Evolutionary conservation across 2,797 vertebrate genomes (phyloP).

Genomic region (Myioborus miniatus): DNA sequence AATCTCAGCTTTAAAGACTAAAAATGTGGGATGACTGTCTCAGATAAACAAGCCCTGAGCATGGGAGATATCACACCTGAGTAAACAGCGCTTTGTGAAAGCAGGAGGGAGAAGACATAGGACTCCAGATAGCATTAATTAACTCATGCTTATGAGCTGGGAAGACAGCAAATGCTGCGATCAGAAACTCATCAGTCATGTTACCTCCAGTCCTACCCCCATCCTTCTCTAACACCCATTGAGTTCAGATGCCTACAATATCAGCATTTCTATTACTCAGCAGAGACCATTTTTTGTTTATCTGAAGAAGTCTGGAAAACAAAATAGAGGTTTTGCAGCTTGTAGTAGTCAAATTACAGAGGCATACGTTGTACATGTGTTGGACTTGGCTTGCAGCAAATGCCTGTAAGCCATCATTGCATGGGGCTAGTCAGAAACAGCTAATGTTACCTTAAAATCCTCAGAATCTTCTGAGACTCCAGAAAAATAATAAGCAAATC

Average conservation of each 20-base stretch:
- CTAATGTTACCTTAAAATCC: background rate
- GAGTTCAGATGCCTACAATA: background rate
- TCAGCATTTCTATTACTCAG: background rate
- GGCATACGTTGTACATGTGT: accelerated
- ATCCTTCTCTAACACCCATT: background rate
- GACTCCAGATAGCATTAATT: background rate
- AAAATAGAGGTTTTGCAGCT: background rate
- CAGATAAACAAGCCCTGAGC: background rate
- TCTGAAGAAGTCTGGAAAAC: background rate
- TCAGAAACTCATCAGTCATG: background rate
- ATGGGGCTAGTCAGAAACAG: background rate
- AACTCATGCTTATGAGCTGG: background rate
- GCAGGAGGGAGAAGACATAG: background rate
- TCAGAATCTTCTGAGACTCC: background rate
- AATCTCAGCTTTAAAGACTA: background rate
- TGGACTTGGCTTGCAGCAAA: background rate
- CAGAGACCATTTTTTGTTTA: background rate
- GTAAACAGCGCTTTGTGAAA: background rate
- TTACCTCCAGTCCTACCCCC: too few relatives aligned
- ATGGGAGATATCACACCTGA: background rate
- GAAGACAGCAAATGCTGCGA: background rate
- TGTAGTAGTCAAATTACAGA: background rate
- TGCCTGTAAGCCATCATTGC: background rate
- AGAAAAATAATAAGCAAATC: background rate
- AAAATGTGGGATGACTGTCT: background rate